Percentiles rank a stretch among this genome's conserved stretches.
Conservation (phyloP, 1,140 invertebrate genomes). For the Portunus trituberculatus region DNA sequence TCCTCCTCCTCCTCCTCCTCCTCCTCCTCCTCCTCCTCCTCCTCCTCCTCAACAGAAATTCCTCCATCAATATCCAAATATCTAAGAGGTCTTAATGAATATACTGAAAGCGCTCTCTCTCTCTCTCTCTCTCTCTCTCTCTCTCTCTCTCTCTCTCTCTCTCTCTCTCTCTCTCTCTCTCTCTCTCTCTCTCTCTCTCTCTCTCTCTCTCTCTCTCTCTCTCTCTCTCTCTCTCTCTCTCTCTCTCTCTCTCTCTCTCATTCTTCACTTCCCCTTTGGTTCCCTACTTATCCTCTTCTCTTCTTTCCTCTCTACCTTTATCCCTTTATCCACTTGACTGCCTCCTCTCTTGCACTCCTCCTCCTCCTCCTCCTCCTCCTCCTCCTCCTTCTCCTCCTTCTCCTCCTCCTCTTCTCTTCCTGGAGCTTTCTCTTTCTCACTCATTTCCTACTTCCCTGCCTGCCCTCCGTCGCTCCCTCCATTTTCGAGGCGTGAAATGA, state of each 20-base stretch:
- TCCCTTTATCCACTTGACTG: neutral
- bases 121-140: no score
- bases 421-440: neutral
- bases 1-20: no score
- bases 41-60: no score
- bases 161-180: neutral
- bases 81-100: no score
- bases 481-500: constrained; percentile 26
- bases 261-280: neutral
- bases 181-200: constrained; percentile 21
- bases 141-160: no score
- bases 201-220: neutral
- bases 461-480: constrained; percentile 34
- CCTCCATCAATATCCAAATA: no score
- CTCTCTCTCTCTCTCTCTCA: neutral
- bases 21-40: no score
- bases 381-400: constrained; percentile 14
- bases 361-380: constrained; percentile 10
- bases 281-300: neutral
- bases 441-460: neutral
- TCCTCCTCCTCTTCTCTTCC: neutral
- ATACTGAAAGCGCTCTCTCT: no score
- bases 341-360: constrained; percentile 9
- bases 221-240: neutral
- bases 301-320: neutral